Evolutionary conservation across 1,140 invertebrate species (phyloP), one percentile per base, ranked within the genome.

Genomic region (Prorops nasuta): DNA sequence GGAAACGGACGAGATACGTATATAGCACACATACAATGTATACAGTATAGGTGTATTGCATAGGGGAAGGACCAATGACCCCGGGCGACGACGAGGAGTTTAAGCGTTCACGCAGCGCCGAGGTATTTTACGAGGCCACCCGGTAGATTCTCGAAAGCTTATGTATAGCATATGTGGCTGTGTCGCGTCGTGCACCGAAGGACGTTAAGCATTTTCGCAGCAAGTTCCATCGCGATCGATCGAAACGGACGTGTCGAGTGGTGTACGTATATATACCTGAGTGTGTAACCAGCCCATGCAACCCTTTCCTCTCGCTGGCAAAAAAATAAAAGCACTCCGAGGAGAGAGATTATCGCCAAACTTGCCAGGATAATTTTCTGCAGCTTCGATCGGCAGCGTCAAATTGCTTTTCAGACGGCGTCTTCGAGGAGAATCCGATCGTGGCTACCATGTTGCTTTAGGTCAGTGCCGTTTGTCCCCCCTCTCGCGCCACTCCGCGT

Each of bases 391-490:
- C 15, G 21, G 3, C 15, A 17, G 9, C 20, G 21, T 14, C 28
- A 44, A 47, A 41, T 60, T 44, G 43, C 47, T 59, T 50, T 55
- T 47, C 58, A 44, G 44, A 20, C 43, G 49, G 39, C 32, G 35
- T 40, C 31, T 48, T 52, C 34, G 49, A 51, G 54, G 54, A 20
- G 51, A 54, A 56, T 56, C 54, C 54, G 32, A 44, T 46, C 48
- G 40, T 36, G 39, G 32, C 51, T 22, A 36, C 51, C 51, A 64
- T 63, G 65, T 72, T 68, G 62, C 67, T 72, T 70, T 72, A 71
- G 70, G 71, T 72, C 71, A 74, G 67, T 72, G 70, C 69, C 72
- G 61, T 54, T 63, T 63, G 18, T 28, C 31, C 37, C 14, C 14
- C 36, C 34, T 24, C 34, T 17, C 9, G 9, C 34, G 34, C 24